Evolutionary conservation across 2,888 invertebrate species (phyloP).

Genomic region (Leptura quadrifasciata): DNA sequence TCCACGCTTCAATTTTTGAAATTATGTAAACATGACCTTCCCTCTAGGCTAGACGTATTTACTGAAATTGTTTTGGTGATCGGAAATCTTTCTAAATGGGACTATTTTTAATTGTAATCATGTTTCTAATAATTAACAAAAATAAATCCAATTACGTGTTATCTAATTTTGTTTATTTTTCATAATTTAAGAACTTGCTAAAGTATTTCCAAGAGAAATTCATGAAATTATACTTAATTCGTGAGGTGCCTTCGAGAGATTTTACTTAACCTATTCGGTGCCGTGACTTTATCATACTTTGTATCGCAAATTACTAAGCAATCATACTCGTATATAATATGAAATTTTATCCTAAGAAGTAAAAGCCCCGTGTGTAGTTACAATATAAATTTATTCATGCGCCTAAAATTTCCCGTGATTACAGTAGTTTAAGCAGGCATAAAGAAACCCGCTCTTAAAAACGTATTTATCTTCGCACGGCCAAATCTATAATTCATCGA

Average conservation of each 20-base stretch:
- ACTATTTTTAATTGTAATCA: too few relatives aligned
- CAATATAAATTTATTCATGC: neutral
- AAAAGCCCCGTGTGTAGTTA: neutral
- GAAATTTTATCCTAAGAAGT: neutral
- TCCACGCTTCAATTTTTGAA: too few relatives aligned
- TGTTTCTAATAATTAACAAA: too few relatives aligned
- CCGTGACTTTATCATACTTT: neutral
- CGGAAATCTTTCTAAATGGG: too few relatives aligned
- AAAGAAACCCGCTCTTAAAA: neutral
- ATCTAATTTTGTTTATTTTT: too few relatives aligned
- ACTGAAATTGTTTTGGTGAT: too few relatives aligned
- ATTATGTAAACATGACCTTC: too few relatives aligned
- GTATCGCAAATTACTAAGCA: neutral
- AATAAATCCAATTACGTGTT: too few relatives aligned
- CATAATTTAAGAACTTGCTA: too few relatives aligned
- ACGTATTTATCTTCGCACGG: neutral
- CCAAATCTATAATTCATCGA: neutral
- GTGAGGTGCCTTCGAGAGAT: neutral
- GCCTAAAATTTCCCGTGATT: neutral
- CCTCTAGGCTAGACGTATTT: too few relatives aligned
- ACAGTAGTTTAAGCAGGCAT: neutral
- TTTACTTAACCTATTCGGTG: neutral
- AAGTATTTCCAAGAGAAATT: too few relatives aligned
- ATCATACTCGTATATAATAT: neutral
- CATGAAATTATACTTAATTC: too few relatives aligned